phyloP scores from a whole-genome alignment of 2,888 invertebrate species.

The Meta bourneti region DNA sequence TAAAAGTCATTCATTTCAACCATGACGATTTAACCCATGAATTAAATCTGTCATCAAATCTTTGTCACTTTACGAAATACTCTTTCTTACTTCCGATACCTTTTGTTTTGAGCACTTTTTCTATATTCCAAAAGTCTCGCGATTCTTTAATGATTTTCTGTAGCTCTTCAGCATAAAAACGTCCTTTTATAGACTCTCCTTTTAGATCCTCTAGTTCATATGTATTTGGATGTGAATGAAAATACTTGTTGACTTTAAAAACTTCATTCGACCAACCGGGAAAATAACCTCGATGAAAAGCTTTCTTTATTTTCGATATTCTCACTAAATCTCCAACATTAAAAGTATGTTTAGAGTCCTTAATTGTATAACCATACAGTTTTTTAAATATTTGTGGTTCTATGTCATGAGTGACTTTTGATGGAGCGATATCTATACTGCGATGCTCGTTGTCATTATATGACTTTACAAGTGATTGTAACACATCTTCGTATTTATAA shows the following conservation, averaged over 20 bases:
- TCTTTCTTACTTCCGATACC: constrained; percentile 3
- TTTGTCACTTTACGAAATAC: constrained; percentile 41
- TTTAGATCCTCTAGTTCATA: constrained; percentile 11
- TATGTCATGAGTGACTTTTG: not conserved
- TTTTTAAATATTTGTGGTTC: constrained; percentile 38
- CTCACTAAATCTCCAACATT: constrained; percentile 28
- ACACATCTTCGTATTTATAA: too few species aligned
- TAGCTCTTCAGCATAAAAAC: constrained; percentile 57
- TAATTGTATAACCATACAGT: constrained; percentile 9
- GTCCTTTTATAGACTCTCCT: not conserved
- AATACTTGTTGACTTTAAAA: constrained; percentile 23
- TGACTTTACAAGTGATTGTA: too few species aligned
- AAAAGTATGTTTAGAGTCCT: not conserved
- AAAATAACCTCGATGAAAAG: too few species aligned
- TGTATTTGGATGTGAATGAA: not conserved
- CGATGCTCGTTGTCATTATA: constrained; percentile 39
- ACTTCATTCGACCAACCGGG: constrained; percentile 51
- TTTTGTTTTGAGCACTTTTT: constrained; percentile 35
- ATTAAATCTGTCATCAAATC: too few species aligned
- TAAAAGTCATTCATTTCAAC: constrained; percentile 65
- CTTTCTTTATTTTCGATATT: too few species aligned
- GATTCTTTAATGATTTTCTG: constrained; percentile 24
- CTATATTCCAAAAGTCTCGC: constrained; percentile 15
- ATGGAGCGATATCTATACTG: constrained; percentile 20
- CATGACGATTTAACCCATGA: constrained; percentile 17